A percentile compares a stretch with the other conserved stretches of the same genome.
phyloP scores from a whole-genome alignment of 2,888 invertebrate genomes.

The Ormyrus rosae region DNA sequence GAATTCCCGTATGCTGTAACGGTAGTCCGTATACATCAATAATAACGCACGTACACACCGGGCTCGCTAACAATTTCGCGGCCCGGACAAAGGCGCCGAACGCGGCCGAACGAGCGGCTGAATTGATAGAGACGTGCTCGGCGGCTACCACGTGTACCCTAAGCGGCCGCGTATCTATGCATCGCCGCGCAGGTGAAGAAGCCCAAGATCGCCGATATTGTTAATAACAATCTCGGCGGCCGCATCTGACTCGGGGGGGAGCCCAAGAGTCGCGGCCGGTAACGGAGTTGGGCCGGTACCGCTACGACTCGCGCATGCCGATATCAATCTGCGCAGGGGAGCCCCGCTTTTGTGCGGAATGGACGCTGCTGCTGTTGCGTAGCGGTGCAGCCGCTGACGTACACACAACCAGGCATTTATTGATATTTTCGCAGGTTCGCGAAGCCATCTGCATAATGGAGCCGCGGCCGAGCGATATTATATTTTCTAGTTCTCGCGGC shows the following conservation, averaged over 20 bases:
- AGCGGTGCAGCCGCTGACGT: not conserved
- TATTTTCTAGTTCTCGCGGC: too few species aligned
- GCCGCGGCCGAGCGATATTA: not conserved
- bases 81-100: not conserved
- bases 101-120: not conserved
- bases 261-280: constrained; percentile 8
- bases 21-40: constrained; percentile 49
- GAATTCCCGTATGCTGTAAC: constrained; percentile 39
- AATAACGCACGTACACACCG: constrained; percentile 16
- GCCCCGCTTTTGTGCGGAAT: constrained; percentile 8
- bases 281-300: constrained; percentile 52
- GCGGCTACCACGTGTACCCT: too few species aligned
- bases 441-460: constrained; percentile 11
- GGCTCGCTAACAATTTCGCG: constrained; percentile 23
- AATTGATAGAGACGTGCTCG: constrained; percentile 42
- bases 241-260: constrained; percentile 9
- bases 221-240: constrained; percentile 50
- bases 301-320: constrained; percentile 44
- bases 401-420: constrained; percentile 21
- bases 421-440: constrained; percentile 22
- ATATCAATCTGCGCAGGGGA: constrained; percentile 46
- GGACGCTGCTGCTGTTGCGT: constrained; percentile 17
- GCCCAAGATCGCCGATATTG: constrained; percentile 46
- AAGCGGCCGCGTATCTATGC: not conserved
- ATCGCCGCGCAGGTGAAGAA: not conserved